Evolutionary conservation across 2,888 invertebrate genomes (phyloP), one percentile per base, ranked within the genome.

Genomic region (Diloba caeruleocephala): DNA sequence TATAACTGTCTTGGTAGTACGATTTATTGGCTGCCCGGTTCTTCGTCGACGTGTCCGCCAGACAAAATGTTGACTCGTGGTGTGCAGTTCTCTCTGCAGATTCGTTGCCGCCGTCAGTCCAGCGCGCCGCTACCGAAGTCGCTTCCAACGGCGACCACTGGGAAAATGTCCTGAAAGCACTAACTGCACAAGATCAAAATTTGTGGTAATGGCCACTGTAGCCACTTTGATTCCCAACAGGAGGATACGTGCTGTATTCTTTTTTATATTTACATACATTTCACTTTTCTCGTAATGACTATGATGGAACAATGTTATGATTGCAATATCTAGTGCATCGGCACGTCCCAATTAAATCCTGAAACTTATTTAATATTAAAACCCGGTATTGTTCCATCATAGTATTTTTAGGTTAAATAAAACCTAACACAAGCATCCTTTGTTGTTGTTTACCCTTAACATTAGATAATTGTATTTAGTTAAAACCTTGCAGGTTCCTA

Each of bases 61-160:
- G 86, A 84, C 88, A 84, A 72, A 77, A 83, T 92, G 88, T 84
- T 94, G 92, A 94, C 88, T 76, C 88, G 91, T 87, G 84, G 88
- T 93, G 92, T 90, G 92, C 89, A 94, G 94, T 94, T 94, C 88
- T 93, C 88, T 93, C 93, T 86, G 75, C 94, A 94, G 94, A 93
- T 94, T 65, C 76, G 85, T 83, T 87, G 83, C 88, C 89, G 89
- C 81, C 89, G 54, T 68, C 88, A 37, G 88, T 88, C 65, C 93
- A 78, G 61, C 94, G 92, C 73, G 94, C 94, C 78, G 94, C 95
- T 82, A 89, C 88, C 85, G 94, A 95, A 84, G 95, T 95, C 81
- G 95, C 95, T 84, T 87, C 91, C 89, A 94, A 94, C 89, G 95
- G 95, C 81, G 95, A 95, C 93, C 94, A 94, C 86, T 95, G 94